Evolutionary conservation across 1,140 invertebrate genomes (phyloP).

Genomic region (Spodoptera litura): DNA sequence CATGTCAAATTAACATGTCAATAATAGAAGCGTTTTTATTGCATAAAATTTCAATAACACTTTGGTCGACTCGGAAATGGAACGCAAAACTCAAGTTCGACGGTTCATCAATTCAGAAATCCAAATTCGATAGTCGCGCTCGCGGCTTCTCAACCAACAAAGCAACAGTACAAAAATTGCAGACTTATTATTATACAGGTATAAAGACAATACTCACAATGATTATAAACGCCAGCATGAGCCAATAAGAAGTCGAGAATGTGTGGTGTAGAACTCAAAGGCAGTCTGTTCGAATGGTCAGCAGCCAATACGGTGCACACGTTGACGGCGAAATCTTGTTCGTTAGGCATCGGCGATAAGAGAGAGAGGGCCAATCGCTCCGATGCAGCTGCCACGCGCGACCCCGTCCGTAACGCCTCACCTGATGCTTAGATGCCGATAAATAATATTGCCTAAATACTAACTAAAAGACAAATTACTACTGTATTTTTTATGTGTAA

Average conservation of each 20-base stretch:
- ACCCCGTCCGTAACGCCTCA: constrained; percentile 90
- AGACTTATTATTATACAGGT: no score
- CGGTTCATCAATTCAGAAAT: no score
- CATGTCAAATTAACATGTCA: no score
- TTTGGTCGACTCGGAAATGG: no score
- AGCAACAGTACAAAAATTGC: no score
- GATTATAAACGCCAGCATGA: constrained; percentile 96
- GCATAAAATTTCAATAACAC: no score
- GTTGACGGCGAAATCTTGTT: constrained; percentile 99
- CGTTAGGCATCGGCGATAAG: constrained; percentile 97
- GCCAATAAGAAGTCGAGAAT: constrained; percentile 95
- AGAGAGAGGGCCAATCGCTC: constrained; percentile 96
- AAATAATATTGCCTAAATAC: constrained; percentile 39
- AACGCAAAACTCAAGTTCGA: no score
- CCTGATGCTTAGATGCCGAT: constrained; percentile 90
- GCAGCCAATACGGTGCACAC: constrained; percentile 98
- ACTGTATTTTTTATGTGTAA: no score
- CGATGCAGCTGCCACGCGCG: constrained; percentile 90
- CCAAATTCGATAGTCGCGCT: no score
- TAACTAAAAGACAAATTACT: not conserved
- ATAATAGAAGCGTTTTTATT: no score
- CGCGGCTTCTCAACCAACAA: no score
- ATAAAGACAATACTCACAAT: constrained; percentile 88
- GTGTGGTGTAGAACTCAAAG: constrained; percentile 93
- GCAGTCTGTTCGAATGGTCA: constrained; percentile 95